Base-by-base conservation (phyloP, 2,113 vertebrate genomes). In the Dolichallabes microphthalmus region DNA sequence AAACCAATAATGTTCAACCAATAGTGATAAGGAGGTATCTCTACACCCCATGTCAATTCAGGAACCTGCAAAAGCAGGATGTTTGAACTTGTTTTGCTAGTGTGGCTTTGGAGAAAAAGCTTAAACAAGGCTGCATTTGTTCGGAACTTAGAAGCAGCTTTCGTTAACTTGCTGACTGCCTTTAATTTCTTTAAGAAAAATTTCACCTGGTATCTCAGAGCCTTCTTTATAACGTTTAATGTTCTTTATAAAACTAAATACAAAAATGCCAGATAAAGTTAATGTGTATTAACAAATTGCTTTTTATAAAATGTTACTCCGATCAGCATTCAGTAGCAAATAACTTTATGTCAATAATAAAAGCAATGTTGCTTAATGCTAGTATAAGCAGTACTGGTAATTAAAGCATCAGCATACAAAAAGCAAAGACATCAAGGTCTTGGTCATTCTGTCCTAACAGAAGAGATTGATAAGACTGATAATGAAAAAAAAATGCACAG, bases 271-370 rank as follows among this genome's bases (percentile, higher is more conserved):
- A 35, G 15, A 12, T 45, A 50, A 27, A 66, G 19, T 80, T 83
- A 39, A 68, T 63, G 53, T 79, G 85, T 83, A 88, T 86, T 68
- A 75, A 64, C 58, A 86, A 84, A 80, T 60, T n/a, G 76, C 2
- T 63, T 86, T 76, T 79, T 80, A 75, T n/a, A 74, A 58, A 75
- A 20, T 50, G 45, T 82, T 66, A 64, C 82, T 77, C 60, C 25
- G 57, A 60, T 80, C 39, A 5, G 35, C 66, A 57, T 74, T 61
- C 25, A 73, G 53, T 50, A 57, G 20, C 58, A 57, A 73, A 74
- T 86, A 58, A 81, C 19, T 73, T 73, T 73, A 78, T 64, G 63
- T 74, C 35, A 63, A 81, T 80, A 73, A 25, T 75, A 61, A 81
- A 68, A 35, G 50, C 68, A 19, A 64, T 63, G 50, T 39, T 71